Evolutionary conservation across 2,113 vertebrate species (phyloP), one percentile per base, ranked within the genome.

Genomic region (Gambusia holbrooki): DNA sequence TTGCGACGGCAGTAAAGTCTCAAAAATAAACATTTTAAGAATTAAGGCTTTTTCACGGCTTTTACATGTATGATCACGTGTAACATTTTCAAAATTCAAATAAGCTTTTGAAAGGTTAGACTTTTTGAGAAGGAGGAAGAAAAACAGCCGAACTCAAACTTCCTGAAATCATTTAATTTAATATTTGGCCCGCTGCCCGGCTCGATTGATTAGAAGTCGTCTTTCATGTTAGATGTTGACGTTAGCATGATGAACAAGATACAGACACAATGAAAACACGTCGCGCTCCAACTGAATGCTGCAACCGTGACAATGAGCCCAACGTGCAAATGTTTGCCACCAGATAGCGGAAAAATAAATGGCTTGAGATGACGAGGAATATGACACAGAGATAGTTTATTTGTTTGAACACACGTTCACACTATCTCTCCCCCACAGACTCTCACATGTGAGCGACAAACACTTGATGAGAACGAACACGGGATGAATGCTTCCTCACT

Each of bases 401-500:
- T 91, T 90, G 88, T 90, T 85, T 77, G 72, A 86, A 84, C 71
- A 67, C 77, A 83, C 84, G 74, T 42, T 62, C 71, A 86, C 85
- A 70, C 88, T 91, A 88, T 90, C 89, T 91, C 84, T 0, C 71
- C 60, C 70, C 10, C 30, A 30, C 87, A 92, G 88, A 72, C 82
- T 48, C 81, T 80, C 74, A 80, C 84, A 74, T 73, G 60, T 15
- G 64, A 68, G 73, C 74, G 22, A 82, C 84, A 72, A 83, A 82
- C 80, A 89, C 84, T 87, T 51, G 80, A 87, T 93, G 90, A 92
- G 89, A 90, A 89, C 84, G 88, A 89, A 93, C 90, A 86, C 70
- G 83, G 85, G 92, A 94, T 93, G 89, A 93, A 93, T 93, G 90
- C 84, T 78, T 73, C 91, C 90, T 87, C 77, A 85, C 85, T 48